Base-by-base conservation (phyloP, 1,140 invertebrate genomes). In the Neoseiulus cucumeris region DNA sequence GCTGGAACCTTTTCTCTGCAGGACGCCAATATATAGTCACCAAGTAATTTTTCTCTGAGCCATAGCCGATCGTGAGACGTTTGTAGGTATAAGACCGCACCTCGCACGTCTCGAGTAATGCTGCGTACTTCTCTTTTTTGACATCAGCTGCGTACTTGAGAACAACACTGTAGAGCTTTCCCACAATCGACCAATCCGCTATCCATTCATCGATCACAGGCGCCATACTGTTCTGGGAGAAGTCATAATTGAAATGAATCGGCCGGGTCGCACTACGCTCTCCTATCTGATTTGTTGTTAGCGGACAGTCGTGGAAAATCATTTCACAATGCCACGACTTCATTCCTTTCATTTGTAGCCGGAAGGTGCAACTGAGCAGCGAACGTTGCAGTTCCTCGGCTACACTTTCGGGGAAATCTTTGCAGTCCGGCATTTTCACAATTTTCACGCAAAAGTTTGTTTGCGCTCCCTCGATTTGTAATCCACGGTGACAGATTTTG, bases 101-200 rank as follows among this genome's bases (percentile, higher is more conserved):
- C 66, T 30, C 30, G n/a, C 5, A 64, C n/a, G 25, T 33, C n/a
- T 42, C 29, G 29, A 44, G 18, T 28, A 41, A 47, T 39, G 59
- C 59, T 18, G 33, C 14, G 29, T 44, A 28, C 18, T 64, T 51
- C 29, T 33, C 64, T 42, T 45, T 71, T 72, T 81, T 82, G 30
- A 83, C 28, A 29, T 44, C 64, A 29, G 84, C 82, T 2, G 84
- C 81, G 68, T 89, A 84, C 70, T 89, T 85, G 68, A 89, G 79
- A 2, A 93, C 84, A 7, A 91, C 77, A 0, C 83, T 82, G 72
- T 93, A 92, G 0, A 96, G 78, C 72, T 91, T 85, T 20, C 88
- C 87, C 69, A 95, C 91, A 70, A 89, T 85, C 1, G 82, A 82
- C 91, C 91, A 95, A 73, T 95, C 91, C 45, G 84, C 85, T 7